These are phyloP conservation scores for Macrotis lagotis DNA, from an alignment of 2,113 vertebrate genomes.

Conservation along the genomic window DNA sequence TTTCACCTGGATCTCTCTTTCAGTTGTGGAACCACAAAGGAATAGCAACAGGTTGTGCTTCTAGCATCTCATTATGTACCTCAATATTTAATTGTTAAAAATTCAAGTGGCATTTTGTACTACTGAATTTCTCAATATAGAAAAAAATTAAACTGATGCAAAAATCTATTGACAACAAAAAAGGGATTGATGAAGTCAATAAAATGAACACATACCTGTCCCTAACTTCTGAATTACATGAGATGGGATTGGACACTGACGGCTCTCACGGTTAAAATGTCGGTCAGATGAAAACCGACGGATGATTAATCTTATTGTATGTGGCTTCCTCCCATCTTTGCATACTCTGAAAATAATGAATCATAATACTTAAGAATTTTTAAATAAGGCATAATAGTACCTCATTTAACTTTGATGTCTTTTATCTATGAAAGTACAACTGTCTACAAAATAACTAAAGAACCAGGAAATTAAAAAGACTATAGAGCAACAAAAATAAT, in stretches of 20 bases:
- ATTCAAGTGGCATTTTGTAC: not conserved
- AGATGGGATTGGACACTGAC: slow-evolving; percentile 89
- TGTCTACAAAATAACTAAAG: slow-evolving; percentile 13
- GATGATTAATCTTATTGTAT: slow-evolving; percentile 88
- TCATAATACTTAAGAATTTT: not conserved
- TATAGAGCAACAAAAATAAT: not conserved
- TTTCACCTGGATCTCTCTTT: not conserved
- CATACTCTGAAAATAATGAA: slow-evolving; percentile 81
- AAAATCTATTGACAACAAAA: not conserved
- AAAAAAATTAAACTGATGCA: not conserved
- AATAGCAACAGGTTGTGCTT: not conserved
- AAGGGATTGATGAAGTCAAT: not conserved
- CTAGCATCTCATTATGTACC: slow-evolving; percentile 7
- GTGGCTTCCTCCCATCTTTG: slow-evolving; percentile 89
- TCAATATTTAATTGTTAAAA: slow-evolving; percentile 38
- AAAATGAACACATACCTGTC: slow-evolving; percentile 79
- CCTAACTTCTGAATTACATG: slow-evolving; percentile 86
- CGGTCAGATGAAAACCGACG: slow-evolving; percentile 84
- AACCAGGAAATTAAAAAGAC: slow-evolving; percentile 26
- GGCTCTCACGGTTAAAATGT: slow-evolving; percentile 88
- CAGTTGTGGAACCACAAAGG: not conserved
- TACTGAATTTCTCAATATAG: not conserved
- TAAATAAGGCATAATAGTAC: not conserved
- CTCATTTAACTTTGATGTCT: slow-evolving; percentile 9
- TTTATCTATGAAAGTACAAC: not conserved